Conservation (phyloP, 92 coral and sea anemone genomes). For the Blastomussa wellsi region DNA sequence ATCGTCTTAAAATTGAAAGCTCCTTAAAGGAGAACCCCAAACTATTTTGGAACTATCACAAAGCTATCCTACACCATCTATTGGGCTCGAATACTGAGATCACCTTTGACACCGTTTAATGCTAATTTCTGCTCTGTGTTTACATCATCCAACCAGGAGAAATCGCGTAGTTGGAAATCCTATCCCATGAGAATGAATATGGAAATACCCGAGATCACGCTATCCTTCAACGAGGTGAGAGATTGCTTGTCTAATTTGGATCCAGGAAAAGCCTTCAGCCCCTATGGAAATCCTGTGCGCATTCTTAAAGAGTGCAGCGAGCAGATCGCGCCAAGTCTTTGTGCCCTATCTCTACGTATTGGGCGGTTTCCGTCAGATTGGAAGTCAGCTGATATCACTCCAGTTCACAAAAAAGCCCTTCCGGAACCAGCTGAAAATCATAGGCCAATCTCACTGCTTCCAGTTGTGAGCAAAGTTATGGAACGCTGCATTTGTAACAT, state of each 20-base stretch:
- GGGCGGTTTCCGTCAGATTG: too few relatives aligned
- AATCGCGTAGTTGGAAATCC: slow-evolving; percentile 8
- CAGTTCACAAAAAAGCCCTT: too few relatives aligned
- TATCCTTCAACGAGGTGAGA: slow-evolving; percentile 36
- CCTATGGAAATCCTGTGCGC: slow-evolving; percentile 46
- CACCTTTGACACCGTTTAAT: slow-evolving; percentile 29
- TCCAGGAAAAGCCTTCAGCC: slow-evolving; percentile 44
- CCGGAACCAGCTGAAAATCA: not conserved
- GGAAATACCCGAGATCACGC: slow-evolving; percentile 37
- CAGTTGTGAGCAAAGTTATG: too few relatives aligned
- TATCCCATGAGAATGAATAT: slow-evolving; percentile 27
- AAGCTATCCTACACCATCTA: slow-evolving; percentile 48
- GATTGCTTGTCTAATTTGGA: slow-evolving; percentile 49
- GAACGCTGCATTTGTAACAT: too few relatives aligned
- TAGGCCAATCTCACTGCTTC: too few relatives aligned
- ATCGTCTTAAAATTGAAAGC: slow-evolving; percentile 56
- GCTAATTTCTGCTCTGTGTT: slow-evolving; percentile 40
- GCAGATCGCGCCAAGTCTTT: slow-evolving; percentile 52
- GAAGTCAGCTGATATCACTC: too few relatives aligned
- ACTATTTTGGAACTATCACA: slow-evolving; percentile 64
- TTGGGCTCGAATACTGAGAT: slow-evolving; percentile 35
- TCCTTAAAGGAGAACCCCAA: slow-evolving; percentile 71
- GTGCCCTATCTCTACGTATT: slow-evolving; percentile 39
- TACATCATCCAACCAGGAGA: slow-evolving; percentile 34
- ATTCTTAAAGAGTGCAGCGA: slow-evolving; percentile 39